phyloP scores from a whole-genome alignment of 1,140 invertebrate genomes.

The Sinonovacula constricta region DNA sequence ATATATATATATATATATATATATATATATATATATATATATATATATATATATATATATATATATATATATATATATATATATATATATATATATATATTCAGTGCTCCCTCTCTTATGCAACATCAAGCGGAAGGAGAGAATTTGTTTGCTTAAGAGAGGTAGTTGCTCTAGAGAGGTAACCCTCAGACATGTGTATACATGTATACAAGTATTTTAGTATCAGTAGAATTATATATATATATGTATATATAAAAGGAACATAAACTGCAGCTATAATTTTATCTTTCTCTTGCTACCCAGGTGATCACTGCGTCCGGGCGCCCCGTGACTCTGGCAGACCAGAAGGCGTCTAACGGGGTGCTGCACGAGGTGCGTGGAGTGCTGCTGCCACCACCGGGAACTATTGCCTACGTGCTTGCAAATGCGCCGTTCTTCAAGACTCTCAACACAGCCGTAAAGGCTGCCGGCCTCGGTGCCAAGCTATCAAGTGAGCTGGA shows the following conservation, averaged over 20 bases:
- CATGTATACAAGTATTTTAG: no score
- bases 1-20: no score
- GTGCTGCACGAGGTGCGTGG: conserved; percentile 72
- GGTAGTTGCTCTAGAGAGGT: no score
- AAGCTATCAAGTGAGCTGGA: no score
- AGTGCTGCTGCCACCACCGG: conserved; percentile 74
- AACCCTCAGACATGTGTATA: background rate
- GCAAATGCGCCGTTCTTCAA: conserved; percentile 66
- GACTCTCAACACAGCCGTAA: conserved; percentile 54
- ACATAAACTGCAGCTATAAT: background rate
- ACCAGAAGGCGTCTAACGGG: conserved; percentile 75
- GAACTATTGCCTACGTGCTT: conserved; percentile 67
- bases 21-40: no score
- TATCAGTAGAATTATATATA: no score
- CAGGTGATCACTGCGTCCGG: conserved; percentile 47
- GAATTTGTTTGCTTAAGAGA: no score
- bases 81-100: background rate
- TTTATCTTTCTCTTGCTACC: conserved; percentile 41
- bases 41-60: no score
- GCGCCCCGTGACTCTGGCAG: conserved; percentile 40
- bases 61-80: no score
- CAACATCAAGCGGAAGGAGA: no score
- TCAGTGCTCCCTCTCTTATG: background rate
- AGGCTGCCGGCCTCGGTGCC: conserved; percentile 50
- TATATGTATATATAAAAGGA: background rate